A percentile compares a stretch with the other conserved stretches of the same genome.
phyloP scores from a whole-genome alignment of 2,888 invertebrate species.

The Monopis laevigella region DNA sequence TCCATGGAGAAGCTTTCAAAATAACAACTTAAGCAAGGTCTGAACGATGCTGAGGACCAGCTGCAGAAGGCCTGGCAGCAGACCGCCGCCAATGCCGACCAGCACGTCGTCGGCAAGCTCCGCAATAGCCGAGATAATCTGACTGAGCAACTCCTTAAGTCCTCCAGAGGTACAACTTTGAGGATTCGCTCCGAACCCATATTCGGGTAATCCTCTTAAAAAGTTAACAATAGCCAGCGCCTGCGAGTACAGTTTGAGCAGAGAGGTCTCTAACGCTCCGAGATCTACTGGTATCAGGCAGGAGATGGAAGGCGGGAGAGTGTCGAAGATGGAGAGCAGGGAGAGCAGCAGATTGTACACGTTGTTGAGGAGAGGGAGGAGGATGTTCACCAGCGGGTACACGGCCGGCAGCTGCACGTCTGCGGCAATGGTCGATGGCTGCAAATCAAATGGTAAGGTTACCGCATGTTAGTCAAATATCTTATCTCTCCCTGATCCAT shows the following conservation, averaged over 20 bases:
- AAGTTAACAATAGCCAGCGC: slow-evolving; percentile 56
- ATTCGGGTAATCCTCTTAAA: slow-evolving; percentile 42
- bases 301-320: slow-evolving; percentile 46
- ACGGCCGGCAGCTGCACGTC: slow-evolving; percentile 50
- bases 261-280: slow-evolving; percentile 47
- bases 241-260: slow-evolving; percentile 51
- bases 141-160: slow-evolving; percentile 39
- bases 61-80: slow-evolving; percentile 45
- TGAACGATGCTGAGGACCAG: slow-evolving; percentile 45
- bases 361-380: slow-evolving; percentile 52
- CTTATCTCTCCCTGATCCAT: too few species aligned
- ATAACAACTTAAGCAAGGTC: slow-evolving; percentile 34
- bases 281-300: slow-evolving; percentile 51
- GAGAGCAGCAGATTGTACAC: slow-evolving; percentile 56
- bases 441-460: too few species aligned
- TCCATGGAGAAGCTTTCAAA: slow-evolving; percentile 22
- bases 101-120: slow-evolving; percentile 46
- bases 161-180: slow-evolving; percentile 21
- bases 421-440: slow-evolving; percentile 40
- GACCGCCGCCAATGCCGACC: slow-evolving; percentile 41
- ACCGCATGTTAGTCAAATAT: too few species aligned
- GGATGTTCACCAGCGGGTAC: slow-evolving; percentile 53
- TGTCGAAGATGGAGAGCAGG: slow-evolving; percentile 53
- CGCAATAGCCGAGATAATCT: slow-evolving; percentile 33
- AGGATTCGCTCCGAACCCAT: slow-evolving; percentile 48